Conservation (phyloP, 2,888 invertebrate species). For the Callinectes sapidus region DNA sequence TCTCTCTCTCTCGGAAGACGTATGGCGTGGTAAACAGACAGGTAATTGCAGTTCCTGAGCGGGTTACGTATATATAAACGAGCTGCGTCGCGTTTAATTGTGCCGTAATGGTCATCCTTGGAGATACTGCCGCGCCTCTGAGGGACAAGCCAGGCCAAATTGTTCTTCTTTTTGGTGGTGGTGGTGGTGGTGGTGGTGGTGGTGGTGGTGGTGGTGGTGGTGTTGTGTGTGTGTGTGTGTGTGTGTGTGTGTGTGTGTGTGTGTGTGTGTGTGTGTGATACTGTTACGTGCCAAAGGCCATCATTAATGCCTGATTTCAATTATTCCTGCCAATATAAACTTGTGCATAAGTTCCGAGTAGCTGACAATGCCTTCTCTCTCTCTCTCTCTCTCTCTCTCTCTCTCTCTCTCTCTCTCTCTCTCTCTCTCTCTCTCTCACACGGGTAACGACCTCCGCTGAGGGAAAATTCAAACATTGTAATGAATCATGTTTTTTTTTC, state of each 20-base stretch:
- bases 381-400: too few species aligned
- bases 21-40: not conserved
- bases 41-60: slow-evolving; percentile 15
- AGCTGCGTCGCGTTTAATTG: slow-evolving; percentile 8
- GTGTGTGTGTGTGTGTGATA: slow-evolving; percentile 10
- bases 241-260: slow-evolving; percentile 25
- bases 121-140: not conserved
- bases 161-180: not conserved
- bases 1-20: slow-evolving; percentile 10
- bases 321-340: not conserved
- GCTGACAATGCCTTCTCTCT: not conserved
- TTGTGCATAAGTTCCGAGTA: not conserved
- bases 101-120: not conserved
- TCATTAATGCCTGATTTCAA: not conserved
- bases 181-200: not conserved
- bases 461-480: not conserved
- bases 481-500: not conserved
- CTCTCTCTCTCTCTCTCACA: too few species aligned
- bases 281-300: not conserved
- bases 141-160: not conserved
- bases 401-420: too few species aligned
- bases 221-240: slow-evolving; percentile 16
- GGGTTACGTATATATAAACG: not conserved
- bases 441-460: not conserved
- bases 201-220: not conserved